Evolutionary conservation across 2,888 invertebrate genomes (phyloP), one percentile per base, ranked within the genome.

Genomic region (Mythimna lalbum): DNA sequence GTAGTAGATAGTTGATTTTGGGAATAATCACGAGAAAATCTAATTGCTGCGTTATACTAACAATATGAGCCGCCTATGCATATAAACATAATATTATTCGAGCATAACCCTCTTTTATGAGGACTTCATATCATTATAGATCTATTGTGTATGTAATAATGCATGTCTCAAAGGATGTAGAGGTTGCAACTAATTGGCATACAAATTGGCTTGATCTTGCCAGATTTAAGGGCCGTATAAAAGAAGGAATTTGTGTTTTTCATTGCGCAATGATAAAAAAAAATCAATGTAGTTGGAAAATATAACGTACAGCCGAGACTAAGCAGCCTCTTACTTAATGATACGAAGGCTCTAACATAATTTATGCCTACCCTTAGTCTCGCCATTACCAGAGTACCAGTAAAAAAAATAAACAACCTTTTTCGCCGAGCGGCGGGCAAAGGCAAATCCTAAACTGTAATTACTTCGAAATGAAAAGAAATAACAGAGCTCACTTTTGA

Each of bases 401-500:
- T 63, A 63, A 69, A 77, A 39, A 78, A 77, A 80, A 62, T 57
- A 80, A 75, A 55, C 80, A 77, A 56, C 76, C 52, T 69, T 80
- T 80, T 80, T 75, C n/a, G 56, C 56, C 43, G 50, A 69, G 49
- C 56, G 61, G 31, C 69, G 69, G 49, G 76, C 39, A 63, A 69
- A 80, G 49, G 81, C 63, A 69, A 63, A 77, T 72, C 64, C 63
- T 78, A 68, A 81, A 62, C 52, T 64, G 64, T 72, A 77, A 79
- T 81, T 72, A 81, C 78, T 77, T 66, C 49, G 50, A 81, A 72
- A 81, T 77, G 62, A 77, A 73, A 77, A 78, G 55, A 63, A 81
- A 69, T 50, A 81, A 68, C 59, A 80, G 76, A 64, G 63, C 61
- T 73, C 62, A 64, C 39, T 72, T 66, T 78, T 62, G 61, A 72